Base-by-base conservation (phyloP, 2,888 invertebrate species). In the Tenodera sinensis region DNA sequence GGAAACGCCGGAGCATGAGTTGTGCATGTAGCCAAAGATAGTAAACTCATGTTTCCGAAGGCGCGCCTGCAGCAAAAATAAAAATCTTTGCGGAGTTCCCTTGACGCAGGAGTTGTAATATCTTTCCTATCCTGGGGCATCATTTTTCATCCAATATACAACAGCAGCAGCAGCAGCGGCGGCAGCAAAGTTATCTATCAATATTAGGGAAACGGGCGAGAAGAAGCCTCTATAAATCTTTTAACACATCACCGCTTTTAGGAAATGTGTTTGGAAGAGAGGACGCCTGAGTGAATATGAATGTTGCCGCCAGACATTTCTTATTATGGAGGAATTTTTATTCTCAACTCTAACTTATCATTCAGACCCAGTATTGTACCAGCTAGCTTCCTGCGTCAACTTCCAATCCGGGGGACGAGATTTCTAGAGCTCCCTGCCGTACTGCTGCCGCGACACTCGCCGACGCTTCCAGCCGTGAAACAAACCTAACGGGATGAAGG, bases 161-260 rank as follows among this genome's bases (percentile, higher is more conserved):
- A 54, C 85, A 28, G 54, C 47, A 8, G 14, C 54, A 14, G 54
- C 25, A 25, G 54, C 54, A 15, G 54, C 20, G 4, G 20, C 54
- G 14, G 54, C 1, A 54, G 54, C n/a, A 28, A 81, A 86, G 86
- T 86, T 86, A 86, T 86, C 86, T 86, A 86, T 86, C 86, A 86
- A 86, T 86, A 86, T 86, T 86, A 86, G 71, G 81, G 81, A 42
- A 42, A 42, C 42, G 42, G 34, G 42, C 42, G 42, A 42, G 42
- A 42, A 81, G 81, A 42, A 81, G 81, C 86, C 71, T 86, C 86
- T 86, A 86, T 86, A 86, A 86, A 86, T 86, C 86, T 71, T 86
- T 86, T 30, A 86, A 86, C 86, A 86, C 86, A 71, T 81, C 71
- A 81, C 86, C 81, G 86, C 28, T 54, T 86, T 86, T 86, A 86